Evolutionary conservation across 2,113 vertebrate species (phyloP).

Genomic region (Crotalus helleri): DNA sequence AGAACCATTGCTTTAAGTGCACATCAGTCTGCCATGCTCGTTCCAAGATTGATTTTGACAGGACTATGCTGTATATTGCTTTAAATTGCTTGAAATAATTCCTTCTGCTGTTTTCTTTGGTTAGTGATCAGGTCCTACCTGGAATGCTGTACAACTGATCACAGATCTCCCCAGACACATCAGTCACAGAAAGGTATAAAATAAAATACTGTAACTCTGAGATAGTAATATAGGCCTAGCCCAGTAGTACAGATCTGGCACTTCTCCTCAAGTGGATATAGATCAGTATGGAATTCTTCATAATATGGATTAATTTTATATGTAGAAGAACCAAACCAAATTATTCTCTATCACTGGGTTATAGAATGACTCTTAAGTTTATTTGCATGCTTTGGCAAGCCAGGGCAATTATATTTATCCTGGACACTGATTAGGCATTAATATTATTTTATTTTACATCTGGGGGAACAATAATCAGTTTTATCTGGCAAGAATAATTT

Average conservation of each 20-base stretch:
- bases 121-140: background rate
- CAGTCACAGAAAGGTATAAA: background rate
- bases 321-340: background rate
- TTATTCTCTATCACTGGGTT: background rate
- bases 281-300: background rate
- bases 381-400: background rate
- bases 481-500: background rate
- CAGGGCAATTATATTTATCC: background rate
- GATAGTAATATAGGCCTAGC: background rate
- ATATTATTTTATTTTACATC: background rate
- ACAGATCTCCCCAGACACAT: background rate
- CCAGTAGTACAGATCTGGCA: background rate
- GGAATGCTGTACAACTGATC: conserved; percentile 8
- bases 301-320: background rate
- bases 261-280: background rate
- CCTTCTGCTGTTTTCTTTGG: background rate
- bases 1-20: conserved; percentile 26
- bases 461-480: background rate
- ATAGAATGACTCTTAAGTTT: background rate
- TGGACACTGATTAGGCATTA: background rate
- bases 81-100: background rate
- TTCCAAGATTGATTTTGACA: conserved; percentile 40
- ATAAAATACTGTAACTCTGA: background rate
- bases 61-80: conserved; percentile 29
- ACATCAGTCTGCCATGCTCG: conserved; percentile 59